phyloP scores from a whole-genome alignment of 2,113 vertebrate species.

The Cyprinodon variegatus region DNA sequence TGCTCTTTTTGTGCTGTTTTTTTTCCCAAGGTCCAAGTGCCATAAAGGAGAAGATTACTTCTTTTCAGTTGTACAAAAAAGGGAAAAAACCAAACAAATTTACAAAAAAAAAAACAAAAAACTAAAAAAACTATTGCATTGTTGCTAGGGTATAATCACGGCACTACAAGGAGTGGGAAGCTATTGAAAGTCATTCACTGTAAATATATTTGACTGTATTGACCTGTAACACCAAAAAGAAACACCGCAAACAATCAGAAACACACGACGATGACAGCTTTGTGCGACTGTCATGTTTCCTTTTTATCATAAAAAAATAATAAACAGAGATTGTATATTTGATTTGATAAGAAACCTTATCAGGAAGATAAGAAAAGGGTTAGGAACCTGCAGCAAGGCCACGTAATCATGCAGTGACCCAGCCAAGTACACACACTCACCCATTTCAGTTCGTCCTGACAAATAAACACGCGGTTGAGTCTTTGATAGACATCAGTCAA shows the following conservation, averaged over 20 bases:
- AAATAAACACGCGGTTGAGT: constrained; percentile 59
- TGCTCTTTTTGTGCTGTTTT: constrained; percentile 69
- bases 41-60: constrained; percentile 66
- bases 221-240: constrained; percentile 69
- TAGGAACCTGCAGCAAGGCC: constrained; percentile 67
- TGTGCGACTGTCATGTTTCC: constrained; percentile 13
- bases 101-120: constrained; percentile 70
- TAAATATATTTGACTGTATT: constrained; percentile 68
- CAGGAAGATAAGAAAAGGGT: constrained; percentile 54
- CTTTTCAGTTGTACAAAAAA: constrained; percentile 67
- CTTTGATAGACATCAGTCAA: constrained; percentile 36
- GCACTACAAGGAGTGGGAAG: constrained; percentile 70
- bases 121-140: constrained; percentile 65
- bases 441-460: constrained; percentile 71
- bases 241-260: constrained; percentile 73
- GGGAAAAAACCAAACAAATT: constrained; percentile 67
- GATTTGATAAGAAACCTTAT: constrained; percentile 39
- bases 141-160: constrained; percentile 72
- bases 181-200: constrained; percentile 71
- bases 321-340: constrained; percentile 26
- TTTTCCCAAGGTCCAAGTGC: constrained; percentile 61
- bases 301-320: constrained; percentile 6
- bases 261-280: constrained; percentile 56
- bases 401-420: constrained; percentile 75
- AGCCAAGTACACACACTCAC: constrained; percentile 58